These are phyloP conservation scores for Clarias fuscus DNA, from an alignment of 2,797 vertebrate genomes.

Conservation along the genomic window DNA sequence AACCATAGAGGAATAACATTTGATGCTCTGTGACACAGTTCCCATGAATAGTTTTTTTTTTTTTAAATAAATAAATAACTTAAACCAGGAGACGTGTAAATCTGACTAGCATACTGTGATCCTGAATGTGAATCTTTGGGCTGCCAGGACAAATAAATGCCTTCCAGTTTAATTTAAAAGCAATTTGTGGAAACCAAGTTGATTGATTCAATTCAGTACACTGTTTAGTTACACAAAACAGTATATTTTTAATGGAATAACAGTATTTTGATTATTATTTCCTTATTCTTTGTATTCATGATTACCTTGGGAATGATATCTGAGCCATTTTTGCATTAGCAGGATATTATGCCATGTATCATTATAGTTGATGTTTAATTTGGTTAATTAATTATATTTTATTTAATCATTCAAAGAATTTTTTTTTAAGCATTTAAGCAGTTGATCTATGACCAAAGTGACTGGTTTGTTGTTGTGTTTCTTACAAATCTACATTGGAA, in stretches of 20 bases:
- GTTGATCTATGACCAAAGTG: not conserved
- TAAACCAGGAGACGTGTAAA: not conserved
- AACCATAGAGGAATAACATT: not conserved
- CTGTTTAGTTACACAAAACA: not conserved
- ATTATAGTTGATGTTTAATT: not conserved
- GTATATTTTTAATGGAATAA: not conserved
- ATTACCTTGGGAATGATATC: not conserved
- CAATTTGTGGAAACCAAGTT: not conserved
- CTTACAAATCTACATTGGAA: not conserved
- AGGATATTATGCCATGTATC: not conserved
- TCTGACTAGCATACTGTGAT: not conserved
- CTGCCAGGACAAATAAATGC: not conserved
- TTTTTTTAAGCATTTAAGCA: not conserved
- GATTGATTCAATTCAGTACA: not conserved
- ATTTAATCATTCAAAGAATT: not conserved
- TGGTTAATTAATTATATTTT: not conserved
- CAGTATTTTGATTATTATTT: not conserved
- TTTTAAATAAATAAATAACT: not conserved
- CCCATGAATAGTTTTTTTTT: not conserved
- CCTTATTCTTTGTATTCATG: not conserved
- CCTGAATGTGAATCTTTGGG: not conserved
- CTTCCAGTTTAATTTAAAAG: not conserved
- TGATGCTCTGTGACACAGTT: not conserved
- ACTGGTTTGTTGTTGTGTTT: not conserved
- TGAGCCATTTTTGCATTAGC: not conserved